phyloP scores from a whole-genome alignment of 2,888 invertebrate genomes.

The Fissipunctia ypsillon region DNA sequence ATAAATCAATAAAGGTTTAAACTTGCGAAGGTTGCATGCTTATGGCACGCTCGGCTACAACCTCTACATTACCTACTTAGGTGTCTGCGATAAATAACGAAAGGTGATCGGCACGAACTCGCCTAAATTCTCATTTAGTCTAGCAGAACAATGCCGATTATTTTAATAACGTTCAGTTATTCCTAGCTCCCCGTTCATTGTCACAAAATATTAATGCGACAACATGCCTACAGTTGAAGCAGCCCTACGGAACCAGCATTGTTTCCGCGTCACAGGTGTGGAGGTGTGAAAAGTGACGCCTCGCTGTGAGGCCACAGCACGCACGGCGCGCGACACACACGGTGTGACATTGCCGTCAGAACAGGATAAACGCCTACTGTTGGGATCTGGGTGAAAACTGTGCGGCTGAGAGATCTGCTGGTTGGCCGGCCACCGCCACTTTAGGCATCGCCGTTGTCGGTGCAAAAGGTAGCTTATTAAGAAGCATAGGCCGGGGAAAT shows the following conservation, averaged over 20 bases:
- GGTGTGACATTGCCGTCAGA: background rate
- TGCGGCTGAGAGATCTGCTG: background rate
- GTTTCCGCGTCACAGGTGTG: background rate
- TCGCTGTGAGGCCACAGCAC: slow-evolving; percentile 13
- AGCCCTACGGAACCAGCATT: slow-evolving; percentile 13
- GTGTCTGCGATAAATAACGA: background rate
- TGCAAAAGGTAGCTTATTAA: background rate
- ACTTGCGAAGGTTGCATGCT: too few species aligned
- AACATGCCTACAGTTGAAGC: background rate
- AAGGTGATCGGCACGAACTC: background rate
- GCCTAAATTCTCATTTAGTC: background rate
- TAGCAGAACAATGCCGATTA: background rate
- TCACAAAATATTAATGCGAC: background rate
- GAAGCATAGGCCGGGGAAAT: too few species aligned
- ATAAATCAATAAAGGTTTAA: too few species aligned
- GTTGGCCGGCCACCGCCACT: background rate
- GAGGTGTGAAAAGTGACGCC: slow-evolving; percentile 44
- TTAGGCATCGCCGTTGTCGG: background rate
- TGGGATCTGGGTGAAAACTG: background rate
- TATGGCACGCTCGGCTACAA: too few species aligned
- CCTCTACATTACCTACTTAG: too few species aligned
- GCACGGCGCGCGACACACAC: background rate
- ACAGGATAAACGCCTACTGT: background rate
- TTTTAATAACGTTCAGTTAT: too few species aligned
- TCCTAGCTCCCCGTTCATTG: background rate